phyloP scores from a whole-genome alignment of 1,140 invertebrate genomes.

The Ptiloglossa arizonensis region DNA sequence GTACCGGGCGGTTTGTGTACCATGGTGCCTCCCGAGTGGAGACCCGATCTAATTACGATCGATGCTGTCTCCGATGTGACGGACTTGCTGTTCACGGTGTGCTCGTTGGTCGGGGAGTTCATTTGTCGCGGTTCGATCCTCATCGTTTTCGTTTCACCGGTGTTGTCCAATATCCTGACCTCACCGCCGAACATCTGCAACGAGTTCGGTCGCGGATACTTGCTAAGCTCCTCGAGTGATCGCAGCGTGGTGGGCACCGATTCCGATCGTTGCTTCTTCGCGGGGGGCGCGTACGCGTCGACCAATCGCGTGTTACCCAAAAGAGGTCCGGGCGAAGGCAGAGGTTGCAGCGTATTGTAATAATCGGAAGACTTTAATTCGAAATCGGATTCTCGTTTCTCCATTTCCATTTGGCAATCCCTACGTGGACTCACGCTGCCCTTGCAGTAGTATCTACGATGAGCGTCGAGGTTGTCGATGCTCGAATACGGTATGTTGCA shows the following conservation, averaged over 20 bases:
- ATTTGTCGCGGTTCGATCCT: constrained; percentile 85
- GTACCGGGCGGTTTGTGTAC: constrained; percentile 83
- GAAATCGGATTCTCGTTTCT: constrained; percentile 81
- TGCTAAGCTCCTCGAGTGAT: constrained; percentile 83
- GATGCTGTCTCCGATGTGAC: constrained; percentile 82
- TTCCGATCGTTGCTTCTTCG: constrained; percentile 83
- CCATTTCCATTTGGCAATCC: constrained; percentile 79
- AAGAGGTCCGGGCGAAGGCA: constrained; percentile 90
- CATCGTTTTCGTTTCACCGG: constrained; percentile 87
- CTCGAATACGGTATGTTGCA: constrained; percentile 87
- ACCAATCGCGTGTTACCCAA: constrained; percentile 90
- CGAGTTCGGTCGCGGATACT: constrained; percentile 80
- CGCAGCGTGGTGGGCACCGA: constrained; percentile 80
- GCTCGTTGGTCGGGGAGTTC: constrained; percentile 70
- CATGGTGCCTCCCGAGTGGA: constrained; percentile 89
- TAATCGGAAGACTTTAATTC: constrained; percentile 72
- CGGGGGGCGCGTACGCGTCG: constrained; percentile 83
- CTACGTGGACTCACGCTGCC: constrained; percentile 74
- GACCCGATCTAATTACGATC: constrained; percentile 86
- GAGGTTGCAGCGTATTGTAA: constrained; percentile 80
- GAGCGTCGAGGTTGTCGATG: constrained; percentile 87
- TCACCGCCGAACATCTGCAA: constrained; percentile 90
- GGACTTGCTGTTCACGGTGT: constrained; percentile 65
- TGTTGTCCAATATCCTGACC: constrained; percentile 87
- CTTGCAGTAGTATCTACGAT: constrained; percentile 87